phyloP scores from a whole-genome alignment of 1,140 invertebrate species.

The Anthonomus grandis region DNA sequence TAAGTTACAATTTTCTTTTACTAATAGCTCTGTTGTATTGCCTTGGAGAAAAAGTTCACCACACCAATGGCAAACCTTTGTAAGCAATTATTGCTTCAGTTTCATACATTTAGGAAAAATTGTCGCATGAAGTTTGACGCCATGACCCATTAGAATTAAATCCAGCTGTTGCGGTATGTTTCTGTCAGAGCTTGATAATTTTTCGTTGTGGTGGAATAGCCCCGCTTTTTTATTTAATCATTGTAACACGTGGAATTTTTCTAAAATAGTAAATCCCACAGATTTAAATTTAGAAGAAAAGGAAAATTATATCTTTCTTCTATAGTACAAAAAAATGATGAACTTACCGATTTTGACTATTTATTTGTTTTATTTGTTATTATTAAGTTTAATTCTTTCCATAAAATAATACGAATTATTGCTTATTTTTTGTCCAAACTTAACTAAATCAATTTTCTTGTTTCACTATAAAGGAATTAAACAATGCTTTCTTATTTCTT shows the following conservation, averaged over 20 bases:
- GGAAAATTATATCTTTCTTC: no score
- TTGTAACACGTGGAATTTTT: background rate
- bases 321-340: no score
- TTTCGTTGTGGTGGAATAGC: constrained; percentile 39
- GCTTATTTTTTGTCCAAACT: background rate
- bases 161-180: constrained; percentile 44
- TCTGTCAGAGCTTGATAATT: constrained; percentile 21
- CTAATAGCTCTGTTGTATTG: constrained; percentile 13
- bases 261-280: background rate
- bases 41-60: constrained; percentile 25
- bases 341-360: no score
- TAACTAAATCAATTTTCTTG: background rate
- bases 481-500: background rate
- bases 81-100: constrained; percentile 27
- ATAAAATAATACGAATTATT: constrained; percentile 7
- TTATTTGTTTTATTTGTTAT: no score
- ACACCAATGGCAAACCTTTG: constrained; percentile 20
- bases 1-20: constrained; percentile 2
- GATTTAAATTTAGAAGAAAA: constrained; percentile 3
- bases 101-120: constrained; percentile 11
- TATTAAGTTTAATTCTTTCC: constrained; percentile 8
- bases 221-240: constrained; percentile 4
- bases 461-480: background rate
- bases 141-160: constrained; percentile 43
- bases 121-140: constrained; percentile 29